Evolutionary conservation across 2,113 vertebrate species (phyloP).

Genomic region (Tichodroma muraria): DNA sequence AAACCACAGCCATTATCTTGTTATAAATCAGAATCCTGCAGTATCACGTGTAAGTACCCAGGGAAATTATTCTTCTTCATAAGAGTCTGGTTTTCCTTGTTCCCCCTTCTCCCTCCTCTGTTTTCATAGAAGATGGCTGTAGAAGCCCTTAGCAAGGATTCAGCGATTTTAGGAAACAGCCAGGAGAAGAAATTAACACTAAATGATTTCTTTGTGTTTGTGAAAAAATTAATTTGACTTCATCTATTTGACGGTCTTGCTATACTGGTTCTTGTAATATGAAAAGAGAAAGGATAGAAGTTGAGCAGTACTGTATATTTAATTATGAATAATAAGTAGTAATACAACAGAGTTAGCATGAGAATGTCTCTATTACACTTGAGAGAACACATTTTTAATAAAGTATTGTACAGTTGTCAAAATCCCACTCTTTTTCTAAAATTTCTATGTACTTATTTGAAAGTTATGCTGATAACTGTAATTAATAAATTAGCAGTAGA

Average conservation of each 20-base stretch:
- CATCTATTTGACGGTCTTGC: neutral
- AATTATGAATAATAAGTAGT: neutral
- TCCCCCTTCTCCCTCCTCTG: neutral
- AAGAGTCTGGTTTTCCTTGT: neutral
- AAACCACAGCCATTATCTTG: neutral
- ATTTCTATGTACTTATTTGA: neutral
- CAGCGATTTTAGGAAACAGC: neutral
- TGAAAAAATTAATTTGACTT: neutral
- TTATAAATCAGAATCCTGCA: neutral
- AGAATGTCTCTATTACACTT: slow-evolving; percentile 4
- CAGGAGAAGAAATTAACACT: neutral
- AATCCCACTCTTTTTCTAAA: neutral
- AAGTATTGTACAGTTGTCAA: neutral
- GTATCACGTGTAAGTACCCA: neutral
- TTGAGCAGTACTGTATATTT: neutral
- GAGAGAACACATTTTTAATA: neutral
- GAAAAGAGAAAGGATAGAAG: neutral
- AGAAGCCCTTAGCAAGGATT: neutral
- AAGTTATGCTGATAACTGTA: neutral
- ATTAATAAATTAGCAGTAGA: slow-evolving; percentile 2
- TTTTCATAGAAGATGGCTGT: neutral
- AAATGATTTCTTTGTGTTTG: neutral
- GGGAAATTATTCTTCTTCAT: neutral
- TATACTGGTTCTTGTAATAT: neutral
- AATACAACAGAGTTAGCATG: neutral